phyloP scores from a whole-genome alignment of 2,888 invertebrate genomes.

The Lepidochrysops patricia region DNA sequence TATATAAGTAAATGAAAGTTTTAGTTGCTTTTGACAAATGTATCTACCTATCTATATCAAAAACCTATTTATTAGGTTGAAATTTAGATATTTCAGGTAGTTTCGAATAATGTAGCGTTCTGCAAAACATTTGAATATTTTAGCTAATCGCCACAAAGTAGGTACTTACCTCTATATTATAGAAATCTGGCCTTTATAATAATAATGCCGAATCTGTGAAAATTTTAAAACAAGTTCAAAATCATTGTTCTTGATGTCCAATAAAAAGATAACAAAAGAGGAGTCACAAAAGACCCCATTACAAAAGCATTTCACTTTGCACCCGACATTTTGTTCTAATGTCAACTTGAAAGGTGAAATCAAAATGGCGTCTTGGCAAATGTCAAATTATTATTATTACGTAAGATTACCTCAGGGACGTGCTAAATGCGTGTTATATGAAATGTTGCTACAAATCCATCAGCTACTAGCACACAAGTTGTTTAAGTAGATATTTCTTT shows the following conservation, averaged over 20 bases:
- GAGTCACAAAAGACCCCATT: constrained; percentile 7
- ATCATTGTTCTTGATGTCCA: constrained; percentile 3
- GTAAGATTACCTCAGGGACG: constrained; percentile 8
- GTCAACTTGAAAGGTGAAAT: constrained; percentile 19
- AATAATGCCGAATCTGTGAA: not conserved
- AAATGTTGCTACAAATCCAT: not conserved
- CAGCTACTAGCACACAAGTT: not conserved
- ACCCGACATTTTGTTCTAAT: constrained; percentile 20
- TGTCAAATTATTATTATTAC: constrained; percentile 16
- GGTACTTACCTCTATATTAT: too few relatives aligned
- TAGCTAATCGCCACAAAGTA: too few relatives aligned
- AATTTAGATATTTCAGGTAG: too few relatives aligned
- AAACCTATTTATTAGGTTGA: too few relatives aligned
- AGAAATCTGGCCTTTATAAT: too few relatives aligned
- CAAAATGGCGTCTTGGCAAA: constrained; percentile 21
- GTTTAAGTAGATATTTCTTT: not conserved
- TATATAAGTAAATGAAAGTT: not conserved
- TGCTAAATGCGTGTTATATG: not conserved
- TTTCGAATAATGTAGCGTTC: too few relatives aligned
- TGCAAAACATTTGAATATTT: not conserved
- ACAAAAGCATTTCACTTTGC: constrained; percentile 7
- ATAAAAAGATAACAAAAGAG: constrained; percentile 13
- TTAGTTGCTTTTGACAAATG: too few relatives aligned
- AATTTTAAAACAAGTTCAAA: not conserved
- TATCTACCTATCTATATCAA: too few relatives aligned